Evolutionary conservation across 2,797 vertebrate genomes (phyloP).

Genomic region (Pangasius larnaudii): DNA sequence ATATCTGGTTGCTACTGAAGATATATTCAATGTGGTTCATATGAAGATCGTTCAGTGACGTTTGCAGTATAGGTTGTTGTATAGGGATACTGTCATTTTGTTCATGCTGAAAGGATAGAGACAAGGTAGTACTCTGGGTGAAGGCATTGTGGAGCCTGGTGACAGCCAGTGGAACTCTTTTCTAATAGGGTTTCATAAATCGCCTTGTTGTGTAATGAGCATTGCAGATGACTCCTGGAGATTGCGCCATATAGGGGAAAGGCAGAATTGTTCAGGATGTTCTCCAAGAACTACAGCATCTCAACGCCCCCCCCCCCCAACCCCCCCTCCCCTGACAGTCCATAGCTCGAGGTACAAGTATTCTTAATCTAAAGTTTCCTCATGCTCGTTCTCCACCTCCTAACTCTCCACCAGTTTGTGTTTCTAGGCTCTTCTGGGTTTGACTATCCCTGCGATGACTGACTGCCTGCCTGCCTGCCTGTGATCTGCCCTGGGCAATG

Average conservation of each 20-base stretch:
- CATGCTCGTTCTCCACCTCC: neutral
- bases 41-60: neutral
- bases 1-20: neutral
- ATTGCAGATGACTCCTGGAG: neutral
- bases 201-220: neutral
- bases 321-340: neutral
- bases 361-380: neutral
- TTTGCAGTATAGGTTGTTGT: neutral
- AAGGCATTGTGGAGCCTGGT: neutral
- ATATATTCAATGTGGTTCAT: neutral
- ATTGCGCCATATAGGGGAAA: neutral
- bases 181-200: neutral
- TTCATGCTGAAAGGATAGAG: neutral
- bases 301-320: neutral
- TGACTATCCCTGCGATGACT: neutral
- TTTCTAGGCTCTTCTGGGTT: neutral
- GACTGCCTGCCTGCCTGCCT: neutral
- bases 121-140: too few species aligned
- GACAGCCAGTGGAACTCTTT: neutral
- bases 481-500: neutral
- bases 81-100: neutral
- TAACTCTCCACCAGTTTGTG: neutral
- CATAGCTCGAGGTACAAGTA: neutral
- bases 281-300: neutral
- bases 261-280: neutral